A percentile compares a stretch with the other conserved stretches of the same genome.
phyloP scores from a whole-genome alignment of 2,888 invertebrate species.

The Lepidocyrtoides sp. region DNA sequence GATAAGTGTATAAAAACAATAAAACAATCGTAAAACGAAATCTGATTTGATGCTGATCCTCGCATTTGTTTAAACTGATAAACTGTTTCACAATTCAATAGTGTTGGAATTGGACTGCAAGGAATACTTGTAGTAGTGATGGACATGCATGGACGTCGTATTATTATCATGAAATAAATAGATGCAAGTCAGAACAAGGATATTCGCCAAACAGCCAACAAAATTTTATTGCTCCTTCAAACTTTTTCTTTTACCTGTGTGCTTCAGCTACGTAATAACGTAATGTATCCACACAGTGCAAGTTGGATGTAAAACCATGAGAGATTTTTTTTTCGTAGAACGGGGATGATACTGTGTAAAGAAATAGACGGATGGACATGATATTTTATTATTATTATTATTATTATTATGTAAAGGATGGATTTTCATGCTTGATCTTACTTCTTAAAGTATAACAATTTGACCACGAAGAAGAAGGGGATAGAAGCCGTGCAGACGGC shows the following conservation, averaged over 20 bases:
- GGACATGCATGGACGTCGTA: conserved; percentile 26
- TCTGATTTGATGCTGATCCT: conserved; percentile 7
- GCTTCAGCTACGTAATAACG: conserved; percentile 9
- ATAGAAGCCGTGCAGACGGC: conserved; percentile 71
- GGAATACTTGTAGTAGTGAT: conserved; percentile 8
- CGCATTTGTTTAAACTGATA: conserved; percentile 1
- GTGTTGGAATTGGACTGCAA: conserved; percentile 1
- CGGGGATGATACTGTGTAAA: conserved; percentile 49
- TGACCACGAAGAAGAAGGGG: conserved; percentile 19
- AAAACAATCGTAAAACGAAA: conserved; percentile 16
- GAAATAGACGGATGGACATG: conserved; percentile 51
- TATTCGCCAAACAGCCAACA: conserved; percentile 28
- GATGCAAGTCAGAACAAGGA: conserved; percentile 22
- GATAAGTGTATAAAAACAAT: neutral
- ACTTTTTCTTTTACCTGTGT: conserved; percentile 51
- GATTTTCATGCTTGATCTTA: conserved; percentile 51
- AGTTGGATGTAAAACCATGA: conserved; percentile 29
- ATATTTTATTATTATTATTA: too few relatives aligned
- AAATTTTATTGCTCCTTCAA: conserved; percentile 43
- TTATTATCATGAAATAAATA: conserved; percentile 40
- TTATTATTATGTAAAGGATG: conserved; percentile 37
- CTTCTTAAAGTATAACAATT: conserved; percentile 47
- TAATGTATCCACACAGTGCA: neutral
- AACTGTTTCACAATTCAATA: conserved; percentile 33
- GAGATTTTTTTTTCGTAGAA: conserved; percentile 44